phyloP scores from a whole-genome alignment of 2,888 invertebrate genomes.

The Silvanus unidentatus region DNA sequence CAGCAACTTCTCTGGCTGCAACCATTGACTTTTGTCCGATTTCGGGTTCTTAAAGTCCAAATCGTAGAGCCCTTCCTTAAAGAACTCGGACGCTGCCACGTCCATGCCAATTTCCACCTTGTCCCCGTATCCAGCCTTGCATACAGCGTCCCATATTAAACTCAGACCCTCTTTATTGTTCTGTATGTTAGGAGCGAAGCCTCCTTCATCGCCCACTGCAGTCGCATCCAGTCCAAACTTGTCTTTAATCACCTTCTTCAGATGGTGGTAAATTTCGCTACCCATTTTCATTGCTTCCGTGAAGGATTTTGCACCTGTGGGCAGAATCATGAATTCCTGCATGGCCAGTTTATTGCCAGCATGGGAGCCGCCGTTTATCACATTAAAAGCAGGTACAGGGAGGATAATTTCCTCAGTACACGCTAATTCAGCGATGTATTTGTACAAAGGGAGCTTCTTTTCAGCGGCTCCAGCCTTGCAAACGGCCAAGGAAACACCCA shows the following conservation, averaged over 20 bases:
- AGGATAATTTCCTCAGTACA: constrained; percentile 85
- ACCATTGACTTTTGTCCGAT: constrained; percentile 75
- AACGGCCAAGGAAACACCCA: constrained; percentile 94
- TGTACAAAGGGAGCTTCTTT: constrained; percentile 82
- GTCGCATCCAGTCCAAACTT: constrained; percentile 95
- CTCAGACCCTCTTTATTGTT: constrained; percentile 91
- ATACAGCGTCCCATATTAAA: constrained; percentile 83
- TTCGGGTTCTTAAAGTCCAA: constrained; percentile 96
- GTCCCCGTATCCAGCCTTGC: constrained; percentile 93
- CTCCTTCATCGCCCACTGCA: constrained; percentile 98
- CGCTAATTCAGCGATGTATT: constrained; percentile 93
- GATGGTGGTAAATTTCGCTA: constrained; percentile 92
- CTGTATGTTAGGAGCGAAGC: constrained; percentile 96
- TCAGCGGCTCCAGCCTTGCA: constrained; percentile 97
- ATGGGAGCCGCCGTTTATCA: constrained; percentile 98
- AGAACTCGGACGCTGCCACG: constrained; percentile 97
- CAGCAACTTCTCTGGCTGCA: constrained; percentile 76
- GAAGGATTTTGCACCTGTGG: constrained; percentile 81
- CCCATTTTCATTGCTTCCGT: constrained; percentile 99
- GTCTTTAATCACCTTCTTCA: constrained; percentile 93
- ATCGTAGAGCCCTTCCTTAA: constrained; percentile 75
- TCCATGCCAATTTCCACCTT: constrained; percentile 99
- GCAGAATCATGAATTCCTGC: constrained; percentile 48
- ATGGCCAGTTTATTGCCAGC: constrained; percentile 97
- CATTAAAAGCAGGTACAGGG: constrained; percentile 97